Percentiles rank a stretch among this genome's conserved stretches.
Evolutionary conservation across 1,140 invertebrate genomes (phyloP).

Genomic region (Maconellicoccus hirsutus): DNA sequence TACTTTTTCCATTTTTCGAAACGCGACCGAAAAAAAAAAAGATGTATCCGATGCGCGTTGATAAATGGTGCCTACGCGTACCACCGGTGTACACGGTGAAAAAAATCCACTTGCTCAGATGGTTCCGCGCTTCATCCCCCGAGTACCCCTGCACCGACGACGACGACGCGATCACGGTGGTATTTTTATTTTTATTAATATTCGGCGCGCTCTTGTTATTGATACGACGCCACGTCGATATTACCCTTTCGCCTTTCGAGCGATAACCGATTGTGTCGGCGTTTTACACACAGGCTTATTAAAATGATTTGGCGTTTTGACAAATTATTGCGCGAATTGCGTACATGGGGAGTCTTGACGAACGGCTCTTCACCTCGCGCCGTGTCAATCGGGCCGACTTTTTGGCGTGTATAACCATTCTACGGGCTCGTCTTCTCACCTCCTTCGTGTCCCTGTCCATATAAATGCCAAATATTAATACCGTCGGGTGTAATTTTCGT

Average conservation of each 20-base stretch:
- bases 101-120: not conserved
- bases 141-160: too few species aligned
- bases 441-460: too few species aligned
- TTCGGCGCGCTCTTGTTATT: not conserved
- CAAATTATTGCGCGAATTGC: not conserved
- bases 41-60: not conserved
- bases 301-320: slow-evolving; percentile 9
- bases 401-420: too few species aligned
- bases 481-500: too few species aligned
- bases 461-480: too few species aligned
- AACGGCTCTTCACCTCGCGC: too few species aligned
- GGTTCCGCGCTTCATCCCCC: too few species aligned
- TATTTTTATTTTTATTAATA: not conserved
- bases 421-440: too few species aligned
- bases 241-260: not conserved
- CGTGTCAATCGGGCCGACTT: too few species aligned
- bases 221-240: slow-evolving; percentile 7
- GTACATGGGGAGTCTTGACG: too few species aligned
- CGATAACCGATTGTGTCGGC: not conserved
- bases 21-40: not conserved
- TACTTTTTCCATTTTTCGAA: not conserved
- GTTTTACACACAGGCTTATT: not conserved
- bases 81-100: not conserved
- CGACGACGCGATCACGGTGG: not conserved
- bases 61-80: slow-evolving; percentile 7